Percentiles rank a stretch among this genome's conserved stretches.
These are phyloP conservation scores for Acestrorhynchus altus DNA, from an alignment of 2,797 vertebrate species.

Conservation along the genomic window DNA sequence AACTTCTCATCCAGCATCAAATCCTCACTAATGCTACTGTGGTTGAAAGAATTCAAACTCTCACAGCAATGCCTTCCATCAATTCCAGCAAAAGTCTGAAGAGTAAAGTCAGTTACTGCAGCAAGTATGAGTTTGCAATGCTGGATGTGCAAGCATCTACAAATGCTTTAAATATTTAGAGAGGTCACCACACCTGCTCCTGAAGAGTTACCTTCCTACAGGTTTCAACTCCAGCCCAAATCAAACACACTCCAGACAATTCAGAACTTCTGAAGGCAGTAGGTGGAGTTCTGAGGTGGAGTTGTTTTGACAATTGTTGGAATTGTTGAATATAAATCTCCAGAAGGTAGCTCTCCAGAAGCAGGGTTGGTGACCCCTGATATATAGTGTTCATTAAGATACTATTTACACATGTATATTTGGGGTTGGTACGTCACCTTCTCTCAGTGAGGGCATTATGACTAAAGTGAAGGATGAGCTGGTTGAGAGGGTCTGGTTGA, in stretches of 20 bases:
- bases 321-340: too few relatives aligned
- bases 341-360: too few relatives aligned
- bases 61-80: not conserved
- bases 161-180: not conserved
- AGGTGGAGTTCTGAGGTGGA: too few relatives aligned
- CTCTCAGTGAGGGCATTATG: slow-evolving; percentile 94
- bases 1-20: too few relatives aligned
- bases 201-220: too few relatives aligned
- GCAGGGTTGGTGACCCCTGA: too few relatives aligned
- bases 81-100: not conserved
- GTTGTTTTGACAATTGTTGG: too few relatives aligned
- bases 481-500: slow-evolving; percentile 94
- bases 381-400: not conserved
- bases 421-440: slow-evolving; percentile 72
- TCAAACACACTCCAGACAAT: too few relatives aligned
- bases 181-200: too few relatives aligned
- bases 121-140: not conserved
- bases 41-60: not conserved
- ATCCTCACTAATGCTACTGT: too few relatives aligned
- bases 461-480: slow-evolving; percentile 98
- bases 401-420: not conserved
- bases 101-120: not conserved
- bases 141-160: not conserved
- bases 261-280: too few relatives aligned
- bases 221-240: too few relatives aligned